Base-by-base conservation (phyloP, 2,888 invertebrate genomes). In the Tridacna gigas region DNA sequence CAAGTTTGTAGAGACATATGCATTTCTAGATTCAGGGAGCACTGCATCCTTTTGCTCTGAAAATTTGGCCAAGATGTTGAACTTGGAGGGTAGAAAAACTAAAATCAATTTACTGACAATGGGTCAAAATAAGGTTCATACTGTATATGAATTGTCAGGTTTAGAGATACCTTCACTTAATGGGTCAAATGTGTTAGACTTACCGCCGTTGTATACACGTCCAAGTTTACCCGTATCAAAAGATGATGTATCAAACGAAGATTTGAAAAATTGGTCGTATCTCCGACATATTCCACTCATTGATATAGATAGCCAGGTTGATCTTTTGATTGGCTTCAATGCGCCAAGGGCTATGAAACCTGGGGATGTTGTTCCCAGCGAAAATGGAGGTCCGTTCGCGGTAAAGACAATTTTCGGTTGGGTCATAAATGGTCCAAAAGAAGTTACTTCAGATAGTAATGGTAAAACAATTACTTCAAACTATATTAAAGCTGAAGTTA, bases 341-440 rank as follows among this genome's bases (percentile, higher is more conserved):
- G 80, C 77, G 11, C 88, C 88, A 13, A 87, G 74, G 76, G 81
- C 83, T 12, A 83, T 85, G 83, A 83, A 87, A 77, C 83, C 87
- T 7, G 83, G 83, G 81, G 85, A 88, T 28, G 79, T 88, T 74
- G 66, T 86, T 61, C 76, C 80, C 4, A 82, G 86, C 51, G 15
- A 47, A 15, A 60, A 74, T n/a, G 48, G 74, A 28, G 80, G 86
- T 18, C 83, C 86, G 0, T 86, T 83, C 60, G 83, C 86, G 15
- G 63, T 63, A 11, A 63, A 63, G n/a, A 63, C n/a, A n/a, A n/a
- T n/a, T n/a, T n/a, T n/a, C n/a, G n/a, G n/a, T n/a, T n/a, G n/a
- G n/a, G n/a, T n/a, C 63, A n/a, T 63, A 11, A 63, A 63, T 63
- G 63, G 63, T 13, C 63, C 63, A 63, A 18, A 15, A 22, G 74